A percentile compares a stretch with the other conserved stretches of the same genome.
Evolutionary conservation across 1,140 invertebrate genomes (phyloP).

Genomic region (Lepeophtheirus salmonis): DNA sequence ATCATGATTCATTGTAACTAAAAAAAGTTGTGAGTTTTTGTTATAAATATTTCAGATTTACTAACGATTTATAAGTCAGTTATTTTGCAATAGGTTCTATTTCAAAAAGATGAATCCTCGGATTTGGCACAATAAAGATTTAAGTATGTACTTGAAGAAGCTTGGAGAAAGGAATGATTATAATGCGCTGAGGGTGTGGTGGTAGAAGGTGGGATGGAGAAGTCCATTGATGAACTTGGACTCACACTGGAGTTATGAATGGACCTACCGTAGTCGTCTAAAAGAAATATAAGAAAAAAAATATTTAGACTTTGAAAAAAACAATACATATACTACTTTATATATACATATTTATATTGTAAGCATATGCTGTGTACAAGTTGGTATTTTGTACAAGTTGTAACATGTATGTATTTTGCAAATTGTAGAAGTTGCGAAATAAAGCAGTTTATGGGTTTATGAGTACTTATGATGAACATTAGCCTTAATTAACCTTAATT

Average conservation of each 20-base stretch:
- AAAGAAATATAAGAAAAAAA: background rate
- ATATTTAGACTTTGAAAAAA: background rate
- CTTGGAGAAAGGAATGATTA: constrained; percentile 10
- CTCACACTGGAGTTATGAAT: background rate
- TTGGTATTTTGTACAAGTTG: background rate
- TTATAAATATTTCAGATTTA: no score
- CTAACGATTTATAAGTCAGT: background rate
- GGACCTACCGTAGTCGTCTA: constrained; percentile 1
- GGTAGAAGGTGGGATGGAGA: constrained; percentile 1
- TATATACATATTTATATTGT: background rate
- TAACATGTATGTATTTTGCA: background rate
- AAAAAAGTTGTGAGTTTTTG: no score
- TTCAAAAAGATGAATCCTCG: background rate
- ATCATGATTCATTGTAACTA: no score
- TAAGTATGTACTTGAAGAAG: constrained; percentile 10
- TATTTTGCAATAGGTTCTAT: background rate
- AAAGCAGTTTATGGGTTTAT: no score
- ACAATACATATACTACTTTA: background rate
- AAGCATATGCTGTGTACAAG: background rate
- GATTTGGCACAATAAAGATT: background rate
- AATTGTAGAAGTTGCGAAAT: no score
- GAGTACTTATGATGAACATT: no score
- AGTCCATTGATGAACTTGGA: background rate
- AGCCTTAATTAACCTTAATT: no score
- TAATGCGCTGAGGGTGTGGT: constrained; percentile 5